Conservation (phyloP, 2,113 vertebrate genomes). For the Mormyrus iriodes region DNA sequence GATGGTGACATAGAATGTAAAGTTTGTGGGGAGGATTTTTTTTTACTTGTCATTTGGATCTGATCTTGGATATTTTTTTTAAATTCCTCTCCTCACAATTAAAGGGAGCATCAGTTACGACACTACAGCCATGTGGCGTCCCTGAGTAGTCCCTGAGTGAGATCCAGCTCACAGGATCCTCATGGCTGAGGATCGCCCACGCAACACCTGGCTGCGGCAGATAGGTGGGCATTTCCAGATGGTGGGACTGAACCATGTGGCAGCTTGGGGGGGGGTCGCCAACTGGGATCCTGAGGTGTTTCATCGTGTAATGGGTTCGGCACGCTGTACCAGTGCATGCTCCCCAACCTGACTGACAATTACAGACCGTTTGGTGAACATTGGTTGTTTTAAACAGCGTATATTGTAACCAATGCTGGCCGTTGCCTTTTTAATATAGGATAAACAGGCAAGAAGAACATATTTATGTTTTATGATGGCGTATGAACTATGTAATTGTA, state of each 20-base stretch:
- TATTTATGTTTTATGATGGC: not conserved
- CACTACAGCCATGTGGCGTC: not conserved
- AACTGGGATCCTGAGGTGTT: not conserved
- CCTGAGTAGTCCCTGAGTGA: not conserved
- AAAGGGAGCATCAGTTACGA: not conserved
- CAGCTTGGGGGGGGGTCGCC: not conserved
- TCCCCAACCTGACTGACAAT: not conserved
- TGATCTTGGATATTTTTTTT: not conserved
- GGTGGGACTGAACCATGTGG: not conserved
- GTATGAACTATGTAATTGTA: not conserved
- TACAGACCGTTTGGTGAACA: not conserved
- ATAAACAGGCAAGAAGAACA: not conserved
- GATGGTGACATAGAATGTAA: not conserved
- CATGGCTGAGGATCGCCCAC: not conserved
- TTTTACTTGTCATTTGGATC: not conserved
- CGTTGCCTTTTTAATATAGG: not conserved
- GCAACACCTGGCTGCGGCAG: not conserved
- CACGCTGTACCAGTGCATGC: not conserved
- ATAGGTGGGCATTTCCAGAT: not conserved
- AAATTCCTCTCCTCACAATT: not conserved
- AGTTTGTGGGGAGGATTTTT: not conserved
- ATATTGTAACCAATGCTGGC: not conserved
- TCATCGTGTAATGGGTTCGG: not conserved
- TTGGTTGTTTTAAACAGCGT: not conserved
- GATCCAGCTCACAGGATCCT: not conserved